Percentiles rank a stretch among this genome's conserved stretches.
These are phyloP conservation scores for Ceratoteleas bidentatus DNA, from an alignment of 1,140 invertebrate genomes.

Conservation along the genomic window DNA sequence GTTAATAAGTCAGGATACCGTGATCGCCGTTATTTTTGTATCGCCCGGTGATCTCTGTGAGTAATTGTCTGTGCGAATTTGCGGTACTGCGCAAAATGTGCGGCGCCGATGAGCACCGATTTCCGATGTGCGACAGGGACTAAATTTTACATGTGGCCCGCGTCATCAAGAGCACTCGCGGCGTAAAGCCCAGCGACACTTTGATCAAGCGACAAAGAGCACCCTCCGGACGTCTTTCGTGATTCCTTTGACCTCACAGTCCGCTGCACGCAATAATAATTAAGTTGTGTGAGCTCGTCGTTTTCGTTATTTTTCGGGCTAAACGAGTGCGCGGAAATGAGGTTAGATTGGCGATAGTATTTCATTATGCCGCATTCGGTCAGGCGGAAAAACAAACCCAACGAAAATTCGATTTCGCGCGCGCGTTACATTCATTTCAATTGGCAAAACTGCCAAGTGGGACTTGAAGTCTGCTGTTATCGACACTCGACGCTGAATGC, in stretches of 20 bases:
- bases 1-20: too few relatives aligned
- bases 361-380: constrained; percentile 31
- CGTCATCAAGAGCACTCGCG: constrained; percentile 44
- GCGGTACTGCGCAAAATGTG: constrained; percentile 13
- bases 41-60: background rate
- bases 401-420: constrained; percentile 49
- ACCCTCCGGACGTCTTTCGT: constrained; percentile 56
- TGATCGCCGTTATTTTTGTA: too few relatives aligned
- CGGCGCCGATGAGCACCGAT: constrained; percentile 16
- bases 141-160: constrained; percentile 29
- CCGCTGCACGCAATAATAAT: constrained; percentile 73
- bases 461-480: constrained; percentile 56
- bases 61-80: constrained; percentile 3
- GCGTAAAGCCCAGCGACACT: constrained; percentile 53
- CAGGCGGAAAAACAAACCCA: constrained; percentile 33
- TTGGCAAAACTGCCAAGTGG: constrained; percentile 61
- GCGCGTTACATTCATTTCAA: constrained; percentile 58
- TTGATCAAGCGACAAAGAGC: constrained; percentile 67
- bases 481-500: constrained; percentile 52
- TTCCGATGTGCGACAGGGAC: constrained; percentile 28
- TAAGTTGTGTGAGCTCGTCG: constrained; percentile 62
- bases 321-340: background rate
- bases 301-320: constrained; percentile 28
- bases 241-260: constrained; percentile 66
- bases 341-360: constrained; percentile 26